These are phyloP conservation scores for Xerus inauris DNA, from an alignment of 2,113 vertebrate genomes.

Conservation along the genomic window DNA sequence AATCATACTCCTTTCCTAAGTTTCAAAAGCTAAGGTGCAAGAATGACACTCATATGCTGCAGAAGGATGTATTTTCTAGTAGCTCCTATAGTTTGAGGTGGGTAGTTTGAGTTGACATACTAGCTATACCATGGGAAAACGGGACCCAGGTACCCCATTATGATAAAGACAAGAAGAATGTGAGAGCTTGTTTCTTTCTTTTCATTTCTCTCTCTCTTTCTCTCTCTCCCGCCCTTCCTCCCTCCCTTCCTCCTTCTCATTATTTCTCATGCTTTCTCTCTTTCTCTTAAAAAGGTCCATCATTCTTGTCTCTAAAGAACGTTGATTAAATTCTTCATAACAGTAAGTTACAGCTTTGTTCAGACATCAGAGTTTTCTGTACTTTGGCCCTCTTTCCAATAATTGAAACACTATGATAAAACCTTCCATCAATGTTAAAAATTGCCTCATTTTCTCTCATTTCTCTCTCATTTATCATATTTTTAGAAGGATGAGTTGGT, in stretches of 20 bases:
- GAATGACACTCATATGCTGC: background rate
- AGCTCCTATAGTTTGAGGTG: accelerated
- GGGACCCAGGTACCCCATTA: accelerated
- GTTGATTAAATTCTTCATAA: background rate
- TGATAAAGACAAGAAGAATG: background rate
- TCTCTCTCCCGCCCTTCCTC: too few relatives aligned
- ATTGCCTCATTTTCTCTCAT: background rate
- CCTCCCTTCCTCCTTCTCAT: accelerated
- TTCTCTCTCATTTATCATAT: too few relatives aligned
- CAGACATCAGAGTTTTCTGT: background rate
- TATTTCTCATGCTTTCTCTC: background rate
- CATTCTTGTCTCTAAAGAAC: background rate
- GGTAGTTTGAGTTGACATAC: background rate
- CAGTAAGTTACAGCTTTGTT: background rate
- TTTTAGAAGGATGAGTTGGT: background rate
- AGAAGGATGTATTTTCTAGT: background rate
- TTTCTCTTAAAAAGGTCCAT: background rate
- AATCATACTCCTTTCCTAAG: background rate
- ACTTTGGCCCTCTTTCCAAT: background rate
- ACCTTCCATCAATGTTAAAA: background rate
- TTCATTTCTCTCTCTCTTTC: background rate
- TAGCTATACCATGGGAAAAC: background rate
- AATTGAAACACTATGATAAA: background rate
- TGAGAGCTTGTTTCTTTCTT: background rate
- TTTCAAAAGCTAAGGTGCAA: constrained; percentile 33